Evolutionary conservation across 2,888 invertebrate genomes (phyloP), one percentile per base, ranked within the genome.

Genomic region (Tenthredo notha): DNA sequence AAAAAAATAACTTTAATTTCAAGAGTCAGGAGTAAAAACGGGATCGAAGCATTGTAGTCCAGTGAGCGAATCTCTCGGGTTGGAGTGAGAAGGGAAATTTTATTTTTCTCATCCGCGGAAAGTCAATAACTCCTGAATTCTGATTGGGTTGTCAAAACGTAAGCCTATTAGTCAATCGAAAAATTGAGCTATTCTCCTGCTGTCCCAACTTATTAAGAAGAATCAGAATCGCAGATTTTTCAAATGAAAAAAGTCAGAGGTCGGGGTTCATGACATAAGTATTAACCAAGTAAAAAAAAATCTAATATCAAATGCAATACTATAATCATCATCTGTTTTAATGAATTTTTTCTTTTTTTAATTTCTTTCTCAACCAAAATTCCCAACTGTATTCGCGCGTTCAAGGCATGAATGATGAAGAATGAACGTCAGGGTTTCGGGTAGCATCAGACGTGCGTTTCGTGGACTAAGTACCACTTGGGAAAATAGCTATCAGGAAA

Each of bases 381-480:
- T 33, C 12, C 29, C 29, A 12, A 25, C 33, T 33, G 18, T 67
- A 25, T 67, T 67, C 67, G 18, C 25, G 33, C 67, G 29, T 67
- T 67, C 29, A 33, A 67, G 67, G 33, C 6, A 67, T 67, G 33
- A 67, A 67, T 33, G 67, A 67, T 29, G 67, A 29, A 40, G 29
- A 54, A 18, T 33, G 77, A 33, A 54, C 25, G 33, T n/a, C 25
- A 33, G 54, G 47, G 77, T 54, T 40, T 54, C 21, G 37, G n/a
- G 61, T 80, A 25, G 61, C 80, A 80, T 21, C 65, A 80, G 47
- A 33, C 80, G 61, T 61, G 80, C 40, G 80, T 33, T 37, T 43
- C 65, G 65, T 65, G 18, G 37, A 37, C 80, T 37, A 80, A 80
- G 65, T 80, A 80, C 50, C 80, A 80, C 80, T 80, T 58, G 80